Percentiles rank a stretch among this genome's conserved stretches.
phyloP scores from a whole-genome alignment of 2,113 vertebrate genomes.

The Rhabdornis inornatus region DNA sequence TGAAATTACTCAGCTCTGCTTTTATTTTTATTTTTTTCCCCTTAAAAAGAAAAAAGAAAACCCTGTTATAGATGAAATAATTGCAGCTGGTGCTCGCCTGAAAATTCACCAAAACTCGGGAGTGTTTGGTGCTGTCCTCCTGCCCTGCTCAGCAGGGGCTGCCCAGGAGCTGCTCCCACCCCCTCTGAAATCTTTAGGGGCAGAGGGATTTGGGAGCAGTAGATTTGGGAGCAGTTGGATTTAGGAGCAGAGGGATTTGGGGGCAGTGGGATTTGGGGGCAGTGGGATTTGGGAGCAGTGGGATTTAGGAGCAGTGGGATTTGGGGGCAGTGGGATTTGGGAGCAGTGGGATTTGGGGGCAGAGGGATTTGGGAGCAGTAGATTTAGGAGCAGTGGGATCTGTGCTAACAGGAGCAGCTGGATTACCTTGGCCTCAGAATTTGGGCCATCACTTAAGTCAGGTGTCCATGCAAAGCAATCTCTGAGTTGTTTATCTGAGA shows the following conservation, averaged over 20 bases:
- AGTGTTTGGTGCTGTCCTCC: background rate
- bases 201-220: background rate
- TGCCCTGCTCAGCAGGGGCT: background rate
- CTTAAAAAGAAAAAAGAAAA: background rate
- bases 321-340: too few species aligned
- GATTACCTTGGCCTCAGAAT: background rate
- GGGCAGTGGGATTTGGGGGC: background rate
- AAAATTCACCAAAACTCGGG: background rate
- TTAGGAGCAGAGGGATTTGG: too few species aligned
- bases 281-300: background rate
- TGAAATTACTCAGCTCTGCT: background rate
- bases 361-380: background rate
- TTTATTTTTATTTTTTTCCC: background rate
- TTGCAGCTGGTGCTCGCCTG: background rate
- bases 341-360: background rate
- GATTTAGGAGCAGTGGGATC: background rate
- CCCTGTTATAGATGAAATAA: background rate
- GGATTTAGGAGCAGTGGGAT: too few species aligned
- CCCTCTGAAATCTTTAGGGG: background rate
- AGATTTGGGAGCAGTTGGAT: too few species aligned
- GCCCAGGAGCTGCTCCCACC: background rate
- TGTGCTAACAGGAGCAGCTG: background rate
- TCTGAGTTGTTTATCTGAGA: background rate
- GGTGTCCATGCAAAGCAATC: background rate
- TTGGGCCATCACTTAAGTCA: background rate